A percentile compares a stretch with the other conserved stretches of the same genome.
These are phyloP conservation scores for Beroe forskalii DNA, from an alignment of 37 sponge, comb jelly and placozoan genomes.

Conservation along the genomic window DNA sequence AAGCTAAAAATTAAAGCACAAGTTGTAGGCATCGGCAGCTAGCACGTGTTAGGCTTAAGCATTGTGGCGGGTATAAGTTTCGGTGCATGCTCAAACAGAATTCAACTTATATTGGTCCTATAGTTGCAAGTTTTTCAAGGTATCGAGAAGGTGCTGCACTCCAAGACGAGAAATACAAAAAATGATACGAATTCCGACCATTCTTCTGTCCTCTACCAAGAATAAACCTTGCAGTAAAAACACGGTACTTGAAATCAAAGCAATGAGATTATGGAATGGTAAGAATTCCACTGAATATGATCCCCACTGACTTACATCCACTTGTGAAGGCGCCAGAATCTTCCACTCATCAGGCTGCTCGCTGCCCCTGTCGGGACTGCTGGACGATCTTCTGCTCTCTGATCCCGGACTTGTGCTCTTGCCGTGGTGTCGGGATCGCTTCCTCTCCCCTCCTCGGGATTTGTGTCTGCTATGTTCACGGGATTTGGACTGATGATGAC, in stretches of 20 bases:
- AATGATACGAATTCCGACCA: background rate
- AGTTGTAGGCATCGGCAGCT: background rate
- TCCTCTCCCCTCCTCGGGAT: background rate
- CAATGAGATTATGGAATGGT: background rate
- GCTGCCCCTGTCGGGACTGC: background rate
- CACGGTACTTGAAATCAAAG: background rate
- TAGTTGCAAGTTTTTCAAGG: too few species aligned
- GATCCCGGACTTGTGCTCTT: background rate
- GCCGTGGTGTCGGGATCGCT: background rate
- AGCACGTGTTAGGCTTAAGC: background rate
- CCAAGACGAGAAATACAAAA: too few species aligned
- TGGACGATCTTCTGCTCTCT: background rate
- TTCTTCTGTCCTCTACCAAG: background rate
- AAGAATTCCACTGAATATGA: background rate
- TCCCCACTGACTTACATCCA: slow-evolving; percentile 39
- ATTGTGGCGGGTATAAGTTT: background rate
- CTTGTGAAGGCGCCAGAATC: slow-evolving; percentile 19
- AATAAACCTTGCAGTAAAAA: background rate
- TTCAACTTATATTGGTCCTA: too few species aligned
- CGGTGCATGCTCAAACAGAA: too few species aligned
- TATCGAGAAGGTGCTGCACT: too few species aligned
- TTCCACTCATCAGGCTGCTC: slow-evolving; percentile 30
- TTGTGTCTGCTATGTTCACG: background rate
- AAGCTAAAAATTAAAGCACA: background rate
- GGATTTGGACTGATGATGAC: background rate